phyloP scores from a whole-genome alignment of 2,888 invertebrate genomes.

The Metallyticus violacea region DNA sequence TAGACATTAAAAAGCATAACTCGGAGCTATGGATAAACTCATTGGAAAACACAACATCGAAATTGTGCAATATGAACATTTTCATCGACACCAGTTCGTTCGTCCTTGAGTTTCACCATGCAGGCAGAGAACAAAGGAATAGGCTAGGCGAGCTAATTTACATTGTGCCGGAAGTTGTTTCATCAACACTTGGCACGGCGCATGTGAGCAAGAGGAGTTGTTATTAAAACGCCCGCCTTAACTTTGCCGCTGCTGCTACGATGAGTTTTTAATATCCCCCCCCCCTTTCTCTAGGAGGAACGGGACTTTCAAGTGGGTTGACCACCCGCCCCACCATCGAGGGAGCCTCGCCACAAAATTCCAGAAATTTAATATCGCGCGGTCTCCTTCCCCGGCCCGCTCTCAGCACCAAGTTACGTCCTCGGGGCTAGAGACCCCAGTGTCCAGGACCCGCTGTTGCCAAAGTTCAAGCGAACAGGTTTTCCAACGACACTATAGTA shows the following conservation, averaged over 20 bases:
- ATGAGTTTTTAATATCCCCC: slow-evolving; percentile 31
- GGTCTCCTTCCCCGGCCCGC: background rate
- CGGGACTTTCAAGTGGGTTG: slow-evolving; percentile 17
- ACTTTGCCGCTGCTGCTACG: background rate
- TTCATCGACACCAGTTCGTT: background rate
- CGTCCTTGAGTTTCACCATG: background rate
- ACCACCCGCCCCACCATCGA: slow-evolving; percentile 41
- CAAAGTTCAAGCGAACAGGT: background rate
- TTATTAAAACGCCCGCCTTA: background rate
- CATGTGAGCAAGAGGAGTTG: background rate
- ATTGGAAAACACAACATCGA: too few species aligned
- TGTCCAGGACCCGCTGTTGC: background rate
- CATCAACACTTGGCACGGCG: background rate
- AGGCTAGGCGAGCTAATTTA: background rate
- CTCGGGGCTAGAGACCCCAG: background rate
- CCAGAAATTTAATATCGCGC: slow-evolving; percentile 55
- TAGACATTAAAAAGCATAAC: too few species aligned
- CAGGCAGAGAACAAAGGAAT: background rate
- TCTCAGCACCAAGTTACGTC: background rate
- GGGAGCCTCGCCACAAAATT: slow-evolving; percentile 48
- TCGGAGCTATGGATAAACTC: too few species aligned
- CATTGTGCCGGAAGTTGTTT: background rate
- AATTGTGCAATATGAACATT: background rate
- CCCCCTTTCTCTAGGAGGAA: background rate
- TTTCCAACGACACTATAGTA: too few species aligned